Base-by-base conservation (phyloP, 53 echinoderm and acorn worm species). In the Echinometra lucunter region DNA sequence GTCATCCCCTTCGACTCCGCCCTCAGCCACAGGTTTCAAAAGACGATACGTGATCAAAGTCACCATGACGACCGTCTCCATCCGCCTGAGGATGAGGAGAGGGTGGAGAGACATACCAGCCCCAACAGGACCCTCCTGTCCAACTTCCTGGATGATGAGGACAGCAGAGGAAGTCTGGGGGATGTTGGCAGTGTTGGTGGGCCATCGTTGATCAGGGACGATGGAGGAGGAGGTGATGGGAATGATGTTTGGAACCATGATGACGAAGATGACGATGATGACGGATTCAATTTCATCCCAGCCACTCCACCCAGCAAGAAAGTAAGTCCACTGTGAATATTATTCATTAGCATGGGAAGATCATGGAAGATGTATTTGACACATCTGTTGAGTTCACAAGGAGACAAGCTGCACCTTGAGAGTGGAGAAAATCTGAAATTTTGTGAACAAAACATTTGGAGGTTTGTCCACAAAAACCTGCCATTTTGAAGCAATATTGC, bases 261-360 rank as follows among this genome's bases (percentile, higher is more conserved):
- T 27, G 49, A 28, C 49, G 91, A 87, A 38, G 92, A 90, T n/a
- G 85, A 67, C 40, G 95, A 96, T 47, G 95, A 95, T 60, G 96
- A 97, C 25, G 96, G 94, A 58, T 97, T 92, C 96, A 97, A 98
- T 38, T 94, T 98, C 74, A 90, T 98, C 83, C 98, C 98, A 2
- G 95, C 94, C 37, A 98, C 98, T 37, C 98, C 98, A 58, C 98
- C 98, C 6, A 95, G 95, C 67, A 98, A 98, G 92, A 98, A 98
- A 96, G 98, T 98, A 53, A 53, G 88, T 17, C 16, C 23, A 82
- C 8, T 42, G 83, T 7, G 40, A 37, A 78, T 78, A 40, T n/a
- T 40, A 21, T 19, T 78, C 4, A 53, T 53, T 13, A 53, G 8
- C 53, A 53, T 11, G 1, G 8, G 2, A 13, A 4, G 53, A 0